A percentile compares a stretch with the other conserved stretches of the same genome.
These are phyloP conservation scores for Apis dorsata DNA, from an alignment of 1,140 invertebrate species.

Conservation along the genomic window DNA sequence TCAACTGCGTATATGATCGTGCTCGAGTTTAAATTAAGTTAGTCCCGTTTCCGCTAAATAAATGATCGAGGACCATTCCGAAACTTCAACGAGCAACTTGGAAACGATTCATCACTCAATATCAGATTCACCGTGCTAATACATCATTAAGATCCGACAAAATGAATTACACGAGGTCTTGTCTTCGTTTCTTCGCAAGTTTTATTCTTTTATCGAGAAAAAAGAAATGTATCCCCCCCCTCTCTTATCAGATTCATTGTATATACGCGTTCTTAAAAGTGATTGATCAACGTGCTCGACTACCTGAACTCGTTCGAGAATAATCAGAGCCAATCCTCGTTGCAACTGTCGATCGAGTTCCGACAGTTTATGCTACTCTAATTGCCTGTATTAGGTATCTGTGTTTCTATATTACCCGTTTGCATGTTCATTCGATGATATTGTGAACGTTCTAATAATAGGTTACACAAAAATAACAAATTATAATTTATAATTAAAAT, in stretches of 20 bases:
- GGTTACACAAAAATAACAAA: not conserved
- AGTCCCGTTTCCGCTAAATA: not conserved
- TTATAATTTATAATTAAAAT: not conserved
- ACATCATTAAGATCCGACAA: constrained; percentile 36
- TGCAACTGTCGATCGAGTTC: constrained; percentile 1
- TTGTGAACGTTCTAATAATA: not conserved
- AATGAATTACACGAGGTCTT: constrained; percentile 31
- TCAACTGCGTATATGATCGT: not conserved
- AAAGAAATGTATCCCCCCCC: not conserved
- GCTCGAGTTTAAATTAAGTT: not conserved
- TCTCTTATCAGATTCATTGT: constrained; percentile 36
- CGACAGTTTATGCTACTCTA: constrained; percentile 4
- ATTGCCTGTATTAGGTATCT: not conserved
- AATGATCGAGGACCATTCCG: constrained; percentile 18
- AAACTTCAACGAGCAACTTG: not conserved
- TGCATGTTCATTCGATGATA: not conserved
- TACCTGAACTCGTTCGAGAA: constrained; percentile 25
- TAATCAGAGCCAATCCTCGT: constrained; percentile 17
- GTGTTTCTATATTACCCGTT: not conserved
- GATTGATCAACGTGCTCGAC: constrained; percentile 33
- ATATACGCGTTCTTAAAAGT: constrained; percentile 24
- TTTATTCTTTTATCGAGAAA: not conserved
- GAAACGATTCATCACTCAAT: constrained; percentile 25
- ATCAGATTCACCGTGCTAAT: constrained; percentile 35
- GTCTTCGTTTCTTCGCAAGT: not conserved